Evolutionary conservation across 2,797 vertebrate species (phyloP), one percentile per base, ranked within the genome.

Genomic region (Capromys pilorides): DNA sequence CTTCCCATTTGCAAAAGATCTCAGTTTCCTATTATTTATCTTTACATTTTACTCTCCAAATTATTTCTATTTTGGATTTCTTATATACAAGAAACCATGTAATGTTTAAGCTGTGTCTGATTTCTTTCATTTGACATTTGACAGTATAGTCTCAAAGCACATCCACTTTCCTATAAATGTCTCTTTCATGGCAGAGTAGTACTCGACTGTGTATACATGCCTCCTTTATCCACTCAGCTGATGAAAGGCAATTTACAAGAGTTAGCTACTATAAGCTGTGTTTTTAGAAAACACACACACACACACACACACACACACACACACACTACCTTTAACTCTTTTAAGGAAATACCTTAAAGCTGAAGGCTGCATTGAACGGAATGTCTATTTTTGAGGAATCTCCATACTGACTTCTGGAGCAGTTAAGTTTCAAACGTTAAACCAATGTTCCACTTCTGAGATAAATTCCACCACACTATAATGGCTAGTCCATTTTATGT

Each of bases 351-450:
- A 73, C 11, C n/a, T 26, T 73, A 11, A 41, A 73, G 36, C 21
- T 10, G 22, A 71, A 41, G 22, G 39, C 39, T 41, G 22, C 8
- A 36, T 73, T 73, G 69, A 41, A 73, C 41, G 36, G 4, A 26
- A 41, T 24, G 9, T 39, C 22, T 73, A 73, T 73, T 39, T 73
- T 22, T 39, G 19, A 39, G 36, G 71, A 73, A 73, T 24, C 71
- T 41, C 71, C 71, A 41, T 26, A 73, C 71, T 26, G 71, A 73
- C 41, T 73, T 73, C 24, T 24, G 11, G 24, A 73, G 39, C 41
- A 36, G 39, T 88, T 86, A n/a, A 49, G 57, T 90, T 94, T 93
- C 64, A 67, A 85, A 82, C 69, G n/a, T 86, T 90, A 89, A 91
- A 86, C 33, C 82, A 82, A 71, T 31, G 33, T 71, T 88, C 21